Conservation (phyloP, 2,888 invertebrate genomes). For the Pristionchus fissidentatus region DNA sequence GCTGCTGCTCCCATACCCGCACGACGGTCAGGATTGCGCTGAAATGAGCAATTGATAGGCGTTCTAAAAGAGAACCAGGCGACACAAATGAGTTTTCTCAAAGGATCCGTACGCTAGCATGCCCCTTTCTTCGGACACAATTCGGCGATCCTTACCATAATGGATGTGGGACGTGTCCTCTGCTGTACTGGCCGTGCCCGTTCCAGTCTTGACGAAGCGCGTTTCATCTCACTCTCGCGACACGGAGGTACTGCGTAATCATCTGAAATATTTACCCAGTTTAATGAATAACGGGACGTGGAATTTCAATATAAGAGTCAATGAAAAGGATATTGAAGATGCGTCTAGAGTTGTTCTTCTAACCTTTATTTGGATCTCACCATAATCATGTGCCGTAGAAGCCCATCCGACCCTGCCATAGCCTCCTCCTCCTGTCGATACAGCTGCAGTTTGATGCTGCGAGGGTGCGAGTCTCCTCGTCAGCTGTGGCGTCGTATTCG, state of each 20-base stretch:
- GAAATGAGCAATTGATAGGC: neutral
- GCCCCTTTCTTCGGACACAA: neutral
- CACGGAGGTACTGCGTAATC: slow-evolving; percentile 22
- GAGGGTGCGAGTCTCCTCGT: slow-evolving; percentile 7
- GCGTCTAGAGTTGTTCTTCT: too few relatives aligned
- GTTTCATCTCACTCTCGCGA: neutral
- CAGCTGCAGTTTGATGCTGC: neutral
- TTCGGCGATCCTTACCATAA: neutral
- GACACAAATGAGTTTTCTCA: too few relatives aligned
- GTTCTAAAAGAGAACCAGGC: neutral
- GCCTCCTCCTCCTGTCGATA: neutral
- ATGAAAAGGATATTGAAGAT: too few relatives aligned
- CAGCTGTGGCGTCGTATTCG: slow-evolving; percentile 19
- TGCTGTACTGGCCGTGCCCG: slow-evolving; percentile 16
- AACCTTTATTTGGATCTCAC: slow-evolving; percentile 3
- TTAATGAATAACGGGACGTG: neutral
- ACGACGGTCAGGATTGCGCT: slow-evolving; percentile 1
- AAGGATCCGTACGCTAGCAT: too few relatives aligned
- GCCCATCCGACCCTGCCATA: slow-evolving; percentile 12
- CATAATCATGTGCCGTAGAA: slow-evolving; percentile 9
- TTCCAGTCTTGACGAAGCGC: slow-evolving; percentile 13
- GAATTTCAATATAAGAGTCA: neutral
- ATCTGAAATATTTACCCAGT: neutral
- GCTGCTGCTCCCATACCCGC: neutral
- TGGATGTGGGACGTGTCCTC: neutral